Conservation (phyloP, 2,888 invertebrate genomes). For the Caenorhabditis sulstoni region DNA sequence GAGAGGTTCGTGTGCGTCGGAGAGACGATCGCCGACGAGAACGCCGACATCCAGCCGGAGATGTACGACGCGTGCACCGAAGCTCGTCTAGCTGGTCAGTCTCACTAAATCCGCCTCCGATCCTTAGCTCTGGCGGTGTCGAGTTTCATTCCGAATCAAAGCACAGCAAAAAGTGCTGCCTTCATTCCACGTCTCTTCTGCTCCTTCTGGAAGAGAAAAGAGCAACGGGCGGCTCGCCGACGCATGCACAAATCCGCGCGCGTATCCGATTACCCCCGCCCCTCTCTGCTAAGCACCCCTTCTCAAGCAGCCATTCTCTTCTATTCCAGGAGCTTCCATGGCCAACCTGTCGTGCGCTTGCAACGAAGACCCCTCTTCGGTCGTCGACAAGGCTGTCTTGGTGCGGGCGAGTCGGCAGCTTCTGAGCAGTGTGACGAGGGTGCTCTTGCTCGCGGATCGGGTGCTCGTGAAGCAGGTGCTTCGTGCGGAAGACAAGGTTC, state of each 20-base stretch:
- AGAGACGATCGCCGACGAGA: constrained; percentile 98
- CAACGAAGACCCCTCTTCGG: constrained; percentile 57
- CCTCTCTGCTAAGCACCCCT: constrained; percentile 19
- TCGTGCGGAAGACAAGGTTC: constrained; percentile 94
- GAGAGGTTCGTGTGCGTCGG: constrained; percentile 98
- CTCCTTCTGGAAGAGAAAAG: constrained; percentile 4
- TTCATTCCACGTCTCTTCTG: constrained; percentile 26
- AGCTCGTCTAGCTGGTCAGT: constrained; percentile 92
- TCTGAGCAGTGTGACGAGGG: constrained; percentile 94
- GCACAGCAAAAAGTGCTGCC: constrained; percentile 24
- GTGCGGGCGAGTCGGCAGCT: constrained; percentile 94
- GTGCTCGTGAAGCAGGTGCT: constrained; percentile 97
- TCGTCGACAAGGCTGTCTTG: constrained; percentile 82
- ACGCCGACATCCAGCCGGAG: constrained; percentile 95
- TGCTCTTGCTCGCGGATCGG: constrained; percentile 95
- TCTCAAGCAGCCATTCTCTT: too few species aligned
- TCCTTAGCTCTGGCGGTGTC: constrained; percentile 23
- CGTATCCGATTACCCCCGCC: constrained; percentile 48
- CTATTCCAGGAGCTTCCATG: constrained; percentile 73
- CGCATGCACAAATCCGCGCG: constrained; percentile 52
- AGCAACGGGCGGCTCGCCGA: constrained; percentile 46
- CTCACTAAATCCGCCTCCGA: constrained; percentile 39
- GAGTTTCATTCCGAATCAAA: constrained; percentile 36
- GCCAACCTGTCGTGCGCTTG: constrained; percentile 72
- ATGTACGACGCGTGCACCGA: constrained; percentile 99